phyloP scores from a whole-genome alignment of 2,797 vertebrate genomes.

The Stomatorhinus walkeri region DNA sequence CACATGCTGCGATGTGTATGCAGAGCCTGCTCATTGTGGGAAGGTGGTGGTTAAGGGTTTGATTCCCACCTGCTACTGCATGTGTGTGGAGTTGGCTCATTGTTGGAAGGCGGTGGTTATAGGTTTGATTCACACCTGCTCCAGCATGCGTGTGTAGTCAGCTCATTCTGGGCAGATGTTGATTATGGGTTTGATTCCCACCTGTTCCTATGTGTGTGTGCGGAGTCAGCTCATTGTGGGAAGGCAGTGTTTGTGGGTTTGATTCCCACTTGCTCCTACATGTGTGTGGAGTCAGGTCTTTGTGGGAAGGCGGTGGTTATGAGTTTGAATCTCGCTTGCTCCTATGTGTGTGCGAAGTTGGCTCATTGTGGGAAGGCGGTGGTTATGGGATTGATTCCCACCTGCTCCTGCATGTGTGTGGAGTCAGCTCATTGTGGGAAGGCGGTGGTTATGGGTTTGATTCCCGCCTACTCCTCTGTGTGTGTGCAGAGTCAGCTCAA shows the following conservation, averaged over 20 bases:
- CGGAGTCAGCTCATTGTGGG: neutral
- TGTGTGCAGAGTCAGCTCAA: too few species aligned
- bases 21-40: neutral
- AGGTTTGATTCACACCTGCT: neutral
- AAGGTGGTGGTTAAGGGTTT: neutral
- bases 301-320: neutral
- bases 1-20: neutral
- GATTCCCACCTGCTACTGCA: neutral
- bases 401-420: neutral
- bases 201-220: too few species aligned
- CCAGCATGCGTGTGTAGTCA: rapidly evolving
- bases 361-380: neutral
- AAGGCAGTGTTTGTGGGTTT: neutral
- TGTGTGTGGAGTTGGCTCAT: neutral
- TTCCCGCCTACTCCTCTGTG: too few species aligned
- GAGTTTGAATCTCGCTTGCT: neutral
- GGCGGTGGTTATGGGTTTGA: too few species aligned
- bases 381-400: too few species aligned
- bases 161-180: neutral
- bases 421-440: neutral
- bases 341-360: neutral
- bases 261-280: neutral
- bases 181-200: neutral
- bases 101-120: neutral
- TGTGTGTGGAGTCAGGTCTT: neutral